Conservation (phyloP, 2,797 vertebrate genomes). For the Xyrichtys novacula region DNA sequence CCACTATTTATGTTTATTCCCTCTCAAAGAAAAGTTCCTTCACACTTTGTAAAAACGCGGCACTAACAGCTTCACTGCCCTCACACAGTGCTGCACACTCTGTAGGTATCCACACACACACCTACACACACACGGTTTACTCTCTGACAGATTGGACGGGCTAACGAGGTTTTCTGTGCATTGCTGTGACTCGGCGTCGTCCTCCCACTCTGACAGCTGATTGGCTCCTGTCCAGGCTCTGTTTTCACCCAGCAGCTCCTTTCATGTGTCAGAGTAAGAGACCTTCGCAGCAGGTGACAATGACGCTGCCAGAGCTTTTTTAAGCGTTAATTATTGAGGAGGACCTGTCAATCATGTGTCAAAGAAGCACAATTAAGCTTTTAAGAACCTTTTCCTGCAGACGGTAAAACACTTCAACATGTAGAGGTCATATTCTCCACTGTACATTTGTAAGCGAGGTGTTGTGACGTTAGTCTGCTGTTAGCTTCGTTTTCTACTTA, state of each 20-base stretch:
- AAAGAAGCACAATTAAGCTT: not conserved
- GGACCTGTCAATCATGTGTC: slow-evolving; percentile 29
- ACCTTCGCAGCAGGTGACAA: slow-evolving; percentile 42
- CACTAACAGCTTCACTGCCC: not conserved
- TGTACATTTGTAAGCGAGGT: not conserved
- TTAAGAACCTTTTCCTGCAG: not conserved
- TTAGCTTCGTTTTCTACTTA: too few relatives aligned
- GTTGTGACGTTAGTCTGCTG: too few relatives aligned
- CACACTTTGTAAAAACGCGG: not conserved
- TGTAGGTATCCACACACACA: not conserved
- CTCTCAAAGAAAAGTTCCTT: slow-evolving; percentile 2
- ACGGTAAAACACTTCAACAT: not conserved
- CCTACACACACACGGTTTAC: not conserved
- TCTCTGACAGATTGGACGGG: slow-evolving; percentile 40
- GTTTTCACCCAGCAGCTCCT: slow-evolving; percentile 43
- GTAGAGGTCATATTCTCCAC: not conserved
- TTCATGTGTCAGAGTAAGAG: slow-evolving; percentile 42
- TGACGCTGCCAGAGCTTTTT: slow-evolving; percentile 34
- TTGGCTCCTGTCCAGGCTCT: slow-evolving; percentile 52
- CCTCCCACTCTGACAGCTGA: slow-evolving; percentile 52
- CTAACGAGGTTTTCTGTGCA: slow-evolving; percentile 34
- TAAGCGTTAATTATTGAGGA: slow-evolving; percentile 32
- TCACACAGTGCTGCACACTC: not conserved
- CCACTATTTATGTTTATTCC: not conserved
- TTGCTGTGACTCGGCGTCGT: slow-evolving; percentile 6